These are phyloP conservation scores for Tragopan temminckii DNA, from an alignment of 2,797 vertebrate species.

Conservation along the genomic window DNA sequence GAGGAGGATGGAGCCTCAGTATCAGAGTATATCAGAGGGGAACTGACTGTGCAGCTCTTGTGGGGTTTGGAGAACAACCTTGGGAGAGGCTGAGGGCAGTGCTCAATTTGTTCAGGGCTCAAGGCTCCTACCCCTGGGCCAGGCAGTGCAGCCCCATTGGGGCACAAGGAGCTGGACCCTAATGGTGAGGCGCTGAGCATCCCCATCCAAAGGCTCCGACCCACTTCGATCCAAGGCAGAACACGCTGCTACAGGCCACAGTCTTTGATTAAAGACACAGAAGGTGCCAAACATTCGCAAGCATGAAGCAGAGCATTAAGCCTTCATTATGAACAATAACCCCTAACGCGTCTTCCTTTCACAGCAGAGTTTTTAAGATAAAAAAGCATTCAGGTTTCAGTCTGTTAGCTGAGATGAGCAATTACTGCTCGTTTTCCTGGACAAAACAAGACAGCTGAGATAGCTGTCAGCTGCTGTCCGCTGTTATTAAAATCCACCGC, in stretches of 20 bases:
- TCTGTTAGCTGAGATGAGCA: background rate
- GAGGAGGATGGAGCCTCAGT: background rate
- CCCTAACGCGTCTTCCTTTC: background rate
- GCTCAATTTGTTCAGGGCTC: background rate
- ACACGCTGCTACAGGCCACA: background rate
- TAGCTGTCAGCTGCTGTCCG: background rate
- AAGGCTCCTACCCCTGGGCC: background rate
- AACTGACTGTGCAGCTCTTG: background rate
- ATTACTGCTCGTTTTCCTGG: background rate
- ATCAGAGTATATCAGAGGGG: background rate
- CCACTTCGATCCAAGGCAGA: background rate
- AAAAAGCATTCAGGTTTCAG: background rate
- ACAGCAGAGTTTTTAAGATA: background rate
- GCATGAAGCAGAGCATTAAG: background rate
- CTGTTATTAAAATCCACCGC: background rate
- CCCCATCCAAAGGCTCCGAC: background rate
- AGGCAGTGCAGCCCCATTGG: background rate
- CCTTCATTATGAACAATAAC: background rate
- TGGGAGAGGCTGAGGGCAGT: background rate
- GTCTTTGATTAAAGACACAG: background rate
- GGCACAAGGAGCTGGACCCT: fast-evolving
- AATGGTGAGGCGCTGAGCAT: background rate
- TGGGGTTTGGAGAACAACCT: background rate
- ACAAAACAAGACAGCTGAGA: background rate
- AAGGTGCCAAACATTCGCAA: background rate